Conservation (phyloP, 37 sponge, comb jelly and placozoan species). For the Ephydatia muelleri region DNA sequence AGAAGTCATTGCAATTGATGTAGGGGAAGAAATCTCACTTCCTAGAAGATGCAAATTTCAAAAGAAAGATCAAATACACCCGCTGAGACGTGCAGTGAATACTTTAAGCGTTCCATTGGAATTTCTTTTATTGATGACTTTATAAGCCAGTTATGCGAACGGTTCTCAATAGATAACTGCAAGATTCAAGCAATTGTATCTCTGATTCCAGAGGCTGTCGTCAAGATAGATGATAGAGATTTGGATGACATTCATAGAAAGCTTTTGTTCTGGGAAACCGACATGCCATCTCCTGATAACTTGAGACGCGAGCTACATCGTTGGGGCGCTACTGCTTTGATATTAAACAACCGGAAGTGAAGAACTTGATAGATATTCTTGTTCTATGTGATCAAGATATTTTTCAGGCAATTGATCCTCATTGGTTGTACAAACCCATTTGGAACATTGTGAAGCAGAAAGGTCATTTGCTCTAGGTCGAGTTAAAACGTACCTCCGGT, state of each 20-base stretch:
- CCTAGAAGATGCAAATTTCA: slow-evolving; percentile 32
- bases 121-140: slow-evolving; percentile 51
- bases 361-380: too few species aligned
- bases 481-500: slow-evolving; percentile 31
- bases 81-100: slow-evolving; percentile 8
- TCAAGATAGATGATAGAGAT: background rate
- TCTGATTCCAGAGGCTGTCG: slow-evolving; percentile 27
- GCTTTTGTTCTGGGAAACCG: too few species aligned
- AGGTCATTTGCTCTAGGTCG: slow-evolving; percentile 32
- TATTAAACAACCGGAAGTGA: too few species aligned
- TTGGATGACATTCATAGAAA: too few species aligned
- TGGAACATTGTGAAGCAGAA: slow-evolving; percentile 19
- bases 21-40: slow-evolving; percentile 30
- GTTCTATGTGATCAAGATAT: too few species aligned
- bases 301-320: too few species aligned
- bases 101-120: slow-evolving; percentile 41
- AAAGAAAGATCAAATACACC: slow-evolving; percentile 41
- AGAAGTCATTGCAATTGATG: slow-evolving; percentile 17
- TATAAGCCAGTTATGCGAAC: slow-evolving; percentile 11
- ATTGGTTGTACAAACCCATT: too few species aligned
- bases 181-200: slow-evolving; percentile 19
- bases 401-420: too few species aligned
- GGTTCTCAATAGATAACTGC: slow-evolving; percentile 8
- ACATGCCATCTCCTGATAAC: too few species aligned
- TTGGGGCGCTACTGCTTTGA: too few species aligned